phyloP scores from a whole-genome alignment of 64 coral and sea anemone genomes.

The Catalaphyllia jardinei region DNA sequence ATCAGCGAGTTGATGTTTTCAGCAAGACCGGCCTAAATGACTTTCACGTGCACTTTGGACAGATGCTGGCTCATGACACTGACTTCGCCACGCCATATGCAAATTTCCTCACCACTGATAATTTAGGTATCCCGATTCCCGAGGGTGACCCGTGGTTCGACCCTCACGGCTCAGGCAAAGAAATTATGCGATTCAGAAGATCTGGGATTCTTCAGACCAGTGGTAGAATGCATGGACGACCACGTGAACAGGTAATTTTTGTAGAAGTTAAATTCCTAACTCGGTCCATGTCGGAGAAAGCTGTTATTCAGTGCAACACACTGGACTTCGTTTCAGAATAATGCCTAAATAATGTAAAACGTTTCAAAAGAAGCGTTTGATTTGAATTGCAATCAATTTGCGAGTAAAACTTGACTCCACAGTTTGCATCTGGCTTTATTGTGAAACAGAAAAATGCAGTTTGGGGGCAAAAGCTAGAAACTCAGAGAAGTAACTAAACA shows the following conservation, averaged over 20 bases:
- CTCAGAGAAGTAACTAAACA: too few species aligned
- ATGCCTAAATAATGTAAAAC: too few species aligned
- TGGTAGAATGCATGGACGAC: constrained; percentile 81
- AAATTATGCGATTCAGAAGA: constrained; percentile 95
- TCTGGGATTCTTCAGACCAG: constrained; percentile 87
- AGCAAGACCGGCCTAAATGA: constrained; percentile 84
- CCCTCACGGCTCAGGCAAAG: constrained; percentile 75
- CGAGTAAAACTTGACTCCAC: too few species aligned
- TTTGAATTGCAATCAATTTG: too few species aligned
- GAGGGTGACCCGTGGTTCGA: constrained; percentile 97
- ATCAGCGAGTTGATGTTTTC: constrained; percentile 77
- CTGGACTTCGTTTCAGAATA: too few species aligned
- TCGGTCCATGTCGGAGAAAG: not conserved
- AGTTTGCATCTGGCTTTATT: too few species aligned
- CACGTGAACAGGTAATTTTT: constrained; percentile 84
- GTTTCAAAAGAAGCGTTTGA: too few species aligned
- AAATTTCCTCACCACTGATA: constrained; percentile 92
- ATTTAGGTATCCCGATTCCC: constrained; percentile 87
- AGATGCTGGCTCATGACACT: constrained; percentile 94
- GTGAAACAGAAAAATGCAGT: too few species aligned
- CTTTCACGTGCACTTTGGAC: constrained; percentile 96
- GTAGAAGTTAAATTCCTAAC: not conserved
- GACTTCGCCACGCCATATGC: constrained; percentile 99
- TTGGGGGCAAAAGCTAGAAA: too few species aligned
- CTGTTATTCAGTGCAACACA: too few species aligned